Base-by-base conservation (phyloP, 2,113 vertebrate species). In the Xerus inauris region DNA sequence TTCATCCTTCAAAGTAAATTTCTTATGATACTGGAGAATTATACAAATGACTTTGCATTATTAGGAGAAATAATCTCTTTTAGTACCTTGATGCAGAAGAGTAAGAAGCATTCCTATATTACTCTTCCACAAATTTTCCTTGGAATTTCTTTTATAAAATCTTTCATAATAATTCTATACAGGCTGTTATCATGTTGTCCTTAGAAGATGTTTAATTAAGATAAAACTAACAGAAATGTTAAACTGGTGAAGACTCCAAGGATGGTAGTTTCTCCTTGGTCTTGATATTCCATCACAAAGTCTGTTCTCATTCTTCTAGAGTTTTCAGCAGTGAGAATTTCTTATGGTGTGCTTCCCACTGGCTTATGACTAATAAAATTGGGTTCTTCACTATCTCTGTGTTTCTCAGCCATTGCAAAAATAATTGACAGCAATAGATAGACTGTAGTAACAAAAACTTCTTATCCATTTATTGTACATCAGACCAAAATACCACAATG, bases 401-500 rank as follows among this genome's bases (percentile, higher is more conserved):
- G 9, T 62, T 93, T 90, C 54, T 86, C 42, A 38, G 13, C 6
- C 59, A 62, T 62, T 38, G 47, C 22, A 42, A 10, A 35, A 45
- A 51, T 54, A 49, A 40, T 16, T 51, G 30, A 49, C 20, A 47
- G 40, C 13, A 5, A 0, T 71, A 47, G 13, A 57, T 24, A 82
- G 51, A 51, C 9, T 62, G 28, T 59, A 69, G 38, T 76, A 87
- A 72, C n/a, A 72, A 14, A 83, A 76, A 64, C 69, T 76, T 47
- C 26, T 38, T 67, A 57, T 67, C 47, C 38, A 71, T 91, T 51
- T 89, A 47, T 75, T 76, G 4, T 91, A 28, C 51, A 87, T 64
- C 83, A 91, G 22, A 89, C 54, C 72, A 57, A 97, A 98, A 92
- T 91, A 91, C 35, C 59, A 86, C 59, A 85, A 17, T 89, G 32